Base-by-base conservation (phyloP, 2,888 invertebrate genomes). In the Euclidia mi region DNA sequence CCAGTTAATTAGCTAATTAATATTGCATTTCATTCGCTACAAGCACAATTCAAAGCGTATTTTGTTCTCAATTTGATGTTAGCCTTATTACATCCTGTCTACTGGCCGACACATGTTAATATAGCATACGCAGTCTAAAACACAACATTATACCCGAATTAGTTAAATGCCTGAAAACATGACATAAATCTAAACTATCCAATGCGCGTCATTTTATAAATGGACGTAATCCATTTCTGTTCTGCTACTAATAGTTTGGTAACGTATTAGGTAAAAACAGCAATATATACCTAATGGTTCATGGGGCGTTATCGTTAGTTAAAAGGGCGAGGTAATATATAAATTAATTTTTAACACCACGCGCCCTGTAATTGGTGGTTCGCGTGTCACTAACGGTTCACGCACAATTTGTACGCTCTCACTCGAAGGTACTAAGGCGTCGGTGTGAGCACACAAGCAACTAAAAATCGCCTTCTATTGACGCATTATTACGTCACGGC, bases 291-390 rank as follows among this genome's bases (percentile, higher is more conserved):
- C n/a, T n/a, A 32, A 66, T 59, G 60, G 51, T 64, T 59, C 52
- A 37, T 44, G 56, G 52, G 55, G 25, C 55, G 50, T 53, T 55
- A 65, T 61, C 64, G 62, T 63, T 68, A 71, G 69, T 65, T 75
- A 74, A 79, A 79, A 79, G 71, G 66, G 76, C 70, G 73, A 71
- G 76, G 76, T 71, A 70, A 69, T 78, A 68, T 77, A 76, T 75
- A 81, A 86, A 90, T 91, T 87, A 91, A 88, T 90, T 91, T 90
- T 91, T 89, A 91, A 90, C 90, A 81, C 85, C 71, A 63, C 70
- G 70, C 66, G 72, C 79, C 68, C 78, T 81, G 79, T 90, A 91
- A 91, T 92, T 88, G 87, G 76, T 66, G 70, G 82, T 82, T 91
- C 73, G 91, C 92, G 90, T 91, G 91, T 78, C 76, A 63, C 65